Evolutionary conservation across 2,797 vertebrate genomes (phyloP), one percentile per base, ranked within the genome.

Genomic region (Epinephelus coioides): DNA sequence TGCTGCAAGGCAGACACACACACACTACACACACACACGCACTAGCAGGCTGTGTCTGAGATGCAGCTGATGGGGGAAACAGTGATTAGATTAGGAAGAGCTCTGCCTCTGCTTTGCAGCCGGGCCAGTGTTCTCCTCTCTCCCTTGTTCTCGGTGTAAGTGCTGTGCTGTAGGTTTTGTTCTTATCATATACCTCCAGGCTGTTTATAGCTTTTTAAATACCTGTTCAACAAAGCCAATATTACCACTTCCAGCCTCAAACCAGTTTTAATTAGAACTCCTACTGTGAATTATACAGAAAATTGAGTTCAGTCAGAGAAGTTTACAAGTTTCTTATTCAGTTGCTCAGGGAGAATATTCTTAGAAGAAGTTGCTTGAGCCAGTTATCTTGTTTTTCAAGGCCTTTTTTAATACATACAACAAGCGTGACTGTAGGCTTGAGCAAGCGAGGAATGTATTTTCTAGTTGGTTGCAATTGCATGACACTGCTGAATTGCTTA

Each of bases 41-140:
- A 76, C 38, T 78, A 6, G 54, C 79, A 78, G 80, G 76, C 85
- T 68, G 76, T 83, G 90, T 89, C 74, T 87, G 81, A 92, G 90
- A 93, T 93, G 89, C 86, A 89, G 87, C 92, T 94, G 94, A 94
- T 94, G 83, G 92, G 89, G 74, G 84, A 93, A 94, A 86, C 89
- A 85, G 92, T 93, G 92, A 95, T 95, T 94, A 88, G 93, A 95
- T 95, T 94, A 94, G 89, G 85, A 89, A 50, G 87, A 91, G 90
- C 89, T 88, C 89, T 92, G 91, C 81, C 86, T 90, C 79, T 91
- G 84, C 75, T 91, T 80, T 83, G 81, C 82, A 86, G 82, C 71
- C 73, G 67, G 84, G 71, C 81, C 63, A 59, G 49, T 79, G 68
- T 81, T 77, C 62, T 55, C 68, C 78, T 70, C 59, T 69, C 73